Evolutionary conservation across 2,888 invertebrate genomes (phyloP), one percentile per base, ranked within the genome.

Genomic region (Ommatoiulus sabulosus): DNA sequence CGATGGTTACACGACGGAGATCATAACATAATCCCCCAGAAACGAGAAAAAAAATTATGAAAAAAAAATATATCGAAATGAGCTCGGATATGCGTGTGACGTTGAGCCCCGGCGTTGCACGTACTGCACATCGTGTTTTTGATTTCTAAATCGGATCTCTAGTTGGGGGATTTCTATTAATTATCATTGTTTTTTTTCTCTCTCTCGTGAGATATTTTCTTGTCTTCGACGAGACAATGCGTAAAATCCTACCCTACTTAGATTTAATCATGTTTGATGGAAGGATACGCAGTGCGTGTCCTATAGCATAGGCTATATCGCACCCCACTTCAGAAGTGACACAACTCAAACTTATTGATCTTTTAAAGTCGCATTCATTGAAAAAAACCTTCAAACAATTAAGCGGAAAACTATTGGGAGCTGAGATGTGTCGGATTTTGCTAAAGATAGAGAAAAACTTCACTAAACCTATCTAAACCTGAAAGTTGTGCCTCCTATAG

Each of bases 11-110:
- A 52, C 52, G 10, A 15, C 7, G 52, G 12, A 15, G 52, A 52
- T 52, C 7, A 15, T 15, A 52, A 57, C n/a, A 5, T 57, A 57
- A 57, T 57, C 57, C 57, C n/a, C n/a, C 57, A 5, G n/a, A 57
- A 57, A 57, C 57, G n/a, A 57, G 57, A 57, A 57, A 57, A 52
- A 57, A 57, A 57, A n/a, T 57, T n/a, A 57, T 57, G n/a, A 10
- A 57, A 57, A 57, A 57, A n/a, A n/a, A n/a, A n/a, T n/a, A n/a
- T n/a, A n/a, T n/a, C 15, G 57, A 57, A 57, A 57, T 57, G 57
- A 57, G 57, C 57, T n/a, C 57, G 57, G 57, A 57, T 57, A n/a
- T 57, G 57, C 57, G n/a, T n/a, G 57, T 57, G 57, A 57, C 57
- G 57, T 57, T 10, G 3, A 57, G 57, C 57, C 57, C 57, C 57